Evolutionary conservation across 2,888 invertebrate genomes (phyloP).

Genomic region (Microplitis deprimator): DNA sequence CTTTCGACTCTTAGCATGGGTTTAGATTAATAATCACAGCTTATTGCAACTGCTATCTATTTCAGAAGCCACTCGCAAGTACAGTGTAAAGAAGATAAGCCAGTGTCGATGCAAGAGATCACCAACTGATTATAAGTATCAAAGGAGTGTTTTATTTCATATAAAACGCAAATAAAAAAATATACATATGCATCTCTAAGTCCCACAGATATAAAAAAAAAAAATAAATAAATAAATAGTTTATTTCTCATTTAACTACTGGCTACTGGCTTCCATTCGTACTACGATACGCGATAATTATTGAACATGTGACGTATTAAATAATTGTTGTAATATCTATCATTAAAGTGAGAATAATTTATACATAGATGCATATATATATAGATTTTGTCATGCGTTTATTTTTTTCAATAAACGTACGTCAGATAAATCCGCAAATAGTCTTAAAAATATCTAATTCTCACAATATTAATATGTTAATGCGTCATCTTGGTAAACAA

Average conservation of each 20-base stretch:
- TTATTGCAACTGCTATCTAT: constrained; percentile 32
- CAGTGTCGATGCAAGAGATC: constrained; percentile 27
- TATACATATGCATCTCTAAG: background rate
- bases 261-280: too few relatives aligned
- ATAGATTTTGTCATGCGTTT: background rate
- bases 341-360: background rate
- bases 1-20: background rate
- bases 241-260: too few relatives aligned
- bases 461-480: constrained; percentile 9
- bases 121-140: constrained; percentile 7
- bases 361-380: background rate
- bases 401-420: background rate
- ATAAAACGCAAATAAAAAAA: background rate
- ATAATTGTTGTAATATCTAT: too few relatives aligned
- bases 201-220: too few relatives aligned
- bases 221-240: too few relatives aligned
- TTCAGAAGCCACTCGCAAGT: constrained; percentile 33
- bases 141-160: background rate
- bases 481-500: constrained; percentile 54
- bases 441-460: background rate
- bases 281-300: too few relatives aligned
- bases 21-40: constrained; percentile 4
- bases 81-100: constrained; percentile 46
- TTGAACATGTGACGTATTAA: too few relatives aligned
- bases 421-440: background rate